Conservation (phyloP, 1,140 invertebrate species). For the Penaeus vannamei region DNA sequence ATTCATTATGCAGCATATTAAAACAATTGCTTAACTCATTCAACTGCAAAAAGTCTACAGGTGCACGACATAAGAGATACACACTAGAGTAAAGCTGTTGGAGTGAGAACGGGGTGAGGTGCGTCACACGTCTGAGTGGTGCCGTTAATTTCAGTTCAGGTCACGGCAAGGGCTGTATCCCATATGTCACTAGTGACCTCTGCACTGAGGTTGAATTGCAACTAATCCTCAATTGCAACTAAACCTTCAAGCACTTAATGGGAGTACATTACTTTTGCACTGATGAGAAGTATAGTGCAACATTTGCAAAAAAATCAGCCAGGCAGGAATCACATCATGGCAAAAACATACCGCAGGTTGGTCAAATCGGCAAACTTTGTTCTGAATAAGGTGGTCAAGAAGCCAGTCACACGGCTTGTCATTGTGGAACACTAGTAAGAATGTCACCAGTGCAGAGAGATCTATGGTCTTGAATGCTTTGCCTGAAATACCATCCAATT, state of each 20-base stretch:
- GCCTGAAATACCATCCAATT: slow-evolving; percentile 69
- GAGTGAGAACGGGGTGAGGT: slow-evolving; percentile 12
- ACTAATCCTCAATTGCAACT: no score
- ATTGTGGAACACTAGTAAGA: slow-evolving; percentile 75
- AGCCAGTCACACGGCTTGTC: slow-evolving; percentile 76
- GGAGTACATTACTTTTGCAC: neutral
- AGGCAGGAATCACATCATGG: slow-evolving; percentile 6
- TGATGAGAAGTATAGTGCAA: slow-evolving; percentile 28
- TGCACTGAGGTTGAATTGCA: no score
- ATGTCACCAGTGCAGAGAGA: slow-evolving; percentile 73
- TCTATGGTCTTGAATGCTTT: slow-evolving; percentile 74
- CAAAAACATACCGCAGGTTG: slow-evolving; percentile 71
- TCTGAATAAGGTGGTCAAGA: slow-evolving; percentile 73
- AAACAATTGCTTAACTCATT: neutral
- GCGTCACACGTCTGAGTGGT: slow-evolving; percentile 12
- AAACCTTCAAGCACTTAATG: neutral
- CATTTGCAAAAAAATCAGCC: slow-evolving; percentile 41
- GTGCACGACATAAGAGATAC: neutral
- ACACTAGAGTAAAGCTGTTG: no score
- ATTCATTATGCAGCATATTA: no score
- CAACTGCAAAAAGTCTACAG: neutral
- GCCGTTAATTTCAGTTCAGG: neutral
- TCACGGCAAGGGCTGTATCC: no score
- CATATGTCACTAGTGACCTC: no score
- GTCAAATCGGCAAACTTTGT: slow-evolving; percentile 74